Conservation (phyloP, 1,140 invertebrate species). For the Ostrea edulis region DNA sequence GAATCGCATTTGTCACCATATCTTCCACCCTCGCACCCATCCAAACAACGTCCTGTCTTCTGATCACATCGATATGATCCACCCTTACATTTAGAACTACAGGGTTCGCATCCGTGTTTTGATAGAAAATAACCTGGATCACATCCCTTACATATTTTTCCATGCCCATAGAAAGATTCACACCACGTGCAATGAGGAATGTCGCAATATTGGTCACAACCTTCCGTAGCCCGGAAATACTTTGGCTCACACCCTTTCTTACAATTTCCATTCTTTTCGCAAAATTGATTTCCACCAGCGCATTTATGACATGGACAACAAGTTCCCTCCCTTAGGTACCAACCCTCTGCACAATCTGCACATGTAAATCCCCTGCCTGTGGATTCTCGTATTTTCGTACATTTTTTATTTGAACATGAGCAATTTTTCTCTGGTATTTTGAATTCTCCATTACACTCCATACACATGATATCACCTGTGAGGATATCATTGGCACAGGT, state of each 20-base stretch:
- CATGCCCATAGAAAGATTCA: constrained; percentile 25
- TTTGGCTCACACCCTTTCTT: constrained; percentile 40
- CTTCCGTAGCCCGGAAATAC: constrained; percentile 18
- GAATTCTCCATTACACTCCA: constrained; percentile 10
- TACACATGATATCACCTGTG: constrained; percentile 20
- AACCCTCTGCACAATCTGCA: constrained; percentile 28
- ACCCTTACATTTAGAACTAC: constrained; percentile 40
- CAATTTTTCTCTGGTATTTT: constrained; percentile 44
- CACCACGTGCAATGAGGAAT: constrained; percentile 40
- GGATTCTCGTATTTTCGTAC: not conserved
- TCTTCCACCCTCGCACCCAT: constrained; percentile 40
- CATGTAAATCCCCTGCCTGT: not conserved
- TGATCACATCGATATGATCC: constrained; percentile 26
- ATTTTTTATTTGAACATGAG: constrained; percentile 36
- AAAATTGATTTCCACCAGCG: constrained; percentile 40
- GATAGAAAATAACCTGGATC: constrained; percentile 31
- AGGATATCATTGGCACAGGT: constrained; percentile 9
- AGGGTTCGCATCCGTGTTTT: not conserved
- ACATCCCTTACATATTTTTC: constrained; percentile 44
- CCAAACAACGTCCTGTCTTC: constrained; percentile 41
- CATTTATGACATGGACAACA: constrained; percentile 45
- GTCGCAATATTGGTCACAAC: constrained; percentile 40
- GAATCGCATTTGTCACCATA: constrained; percentile 39
- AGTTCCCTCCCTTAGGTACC: constrained; percentile 34
- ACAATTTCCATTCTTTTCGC: constrained; percentile 21